A percentile compares a stretch with the other conserved stretches of the same genome.
Conservation (phyloP, 2,113 vertebrate species). For the Australoheros scitulus region DNA sequence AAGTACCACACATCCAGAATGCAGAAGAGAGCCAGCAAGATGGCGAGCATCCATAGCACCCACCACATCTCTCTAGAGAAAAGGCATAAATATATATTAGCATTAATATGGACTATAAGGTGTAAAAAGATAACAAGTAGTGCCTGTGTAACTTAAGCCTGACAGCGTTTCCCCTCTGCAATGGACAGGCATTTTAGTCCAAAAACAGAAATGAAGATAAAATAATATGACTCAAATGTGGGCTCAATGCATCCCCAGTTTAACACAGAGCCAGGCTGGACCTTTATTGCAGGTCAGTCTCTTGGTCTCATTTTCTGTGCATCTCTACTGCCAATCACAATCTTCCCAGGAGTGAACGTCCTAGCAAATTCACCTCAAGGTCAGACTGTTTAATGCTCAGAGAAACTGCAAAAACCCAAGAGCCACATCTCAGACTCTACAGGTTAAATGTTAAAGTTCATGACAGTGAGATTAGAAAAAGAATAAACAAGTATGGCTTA, state of each 20-base stretch:
- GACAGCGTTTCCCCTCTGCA: neutral
- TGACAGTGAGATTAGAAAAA: too few relatives aligned
- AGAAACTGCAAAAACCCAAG: too few relatives aligned
- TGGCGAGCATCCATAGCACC: slow-evolving; percentile 61
- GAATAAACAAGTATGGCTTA: too few relatives aligned
- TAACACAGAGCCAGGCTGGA: too few relatives aligned
- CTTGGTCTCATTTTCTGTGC: too few relatives aligned
- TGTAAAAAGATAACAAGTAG: neutral
- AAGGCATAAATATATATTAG: neutral
- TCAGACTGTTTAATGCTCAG: too few relatives aligned
- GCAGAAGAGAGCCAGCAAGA: slow-evolving; percentile 76
- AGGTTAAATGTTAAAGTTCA: too few relatives aligned
- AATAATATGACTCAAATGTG: too few relatives aligned
- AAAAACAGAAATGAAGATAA: slow-evolving; percentile 1
- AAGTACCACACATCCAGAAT: slow-evolving; percentile 86
- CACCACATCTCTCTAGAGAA: slow-evolving; percentile 65
- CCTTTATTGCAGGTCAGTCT: too few relatives aligned
- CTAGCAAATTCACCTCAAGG: too few relatives aligned
- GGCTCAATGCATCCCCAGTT: neutral
- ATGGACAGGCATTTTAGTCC: neutral
- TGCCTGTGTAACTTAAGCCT: neutral
- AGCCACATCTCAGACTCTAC: too few relatives aligned
- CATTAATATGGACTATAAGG: neutral
- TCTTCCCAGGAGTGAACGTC: too few relatives aligned
- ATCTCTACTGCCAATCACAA: neutral